These are phyloP conservation scores for Heliconius hortense DNA, from an alignment of 2,888 invertebrate species.

Conservation along the genomic window DNA sequence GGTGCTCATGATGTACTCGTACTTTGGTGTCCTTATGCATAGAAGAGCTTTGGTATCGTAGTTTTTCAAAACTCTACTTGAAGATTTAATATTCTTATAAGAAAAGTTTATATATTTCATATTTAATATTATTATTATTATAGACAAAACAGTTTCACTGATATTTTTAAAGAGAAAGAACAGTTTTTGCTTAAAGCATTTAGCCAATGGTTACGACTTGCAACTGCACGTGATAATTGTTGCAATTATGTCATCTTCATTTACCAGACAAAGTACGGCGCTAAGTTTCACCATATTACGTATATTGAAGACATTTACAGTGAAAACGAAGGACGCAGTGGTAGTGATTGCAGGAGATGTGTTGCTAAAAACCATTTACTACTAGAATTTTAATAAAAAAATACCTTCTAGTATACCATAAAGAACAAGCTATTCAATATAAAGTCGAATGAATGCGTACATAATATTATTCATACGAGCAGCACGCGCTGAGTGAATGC, in stretches of 20 bases:
- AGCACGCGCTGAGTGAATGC: constrained; percentile 45
- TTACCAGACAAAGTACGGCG: no score
- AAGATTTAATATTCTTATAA: background rate
- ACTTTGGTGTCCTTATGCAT: constrained; percentile 1
- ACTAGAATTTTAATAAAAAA: background rate
- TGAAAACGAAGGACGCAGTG: background rate
- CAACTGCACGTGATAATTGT: no score
- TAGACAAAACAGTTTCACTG: background rate
- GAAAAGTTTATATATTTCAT: background rate
- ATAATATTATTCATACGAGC: constrained; percentile 38
- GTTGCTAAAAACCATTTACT: background rate
- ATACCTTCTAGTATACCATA: background rate
- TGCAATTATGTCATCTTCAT: no score
- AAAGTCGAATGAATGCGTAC: background rate
- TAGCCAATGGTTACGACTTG: no score
- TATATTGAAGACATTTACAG: no score
- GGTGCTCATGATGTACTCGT: constrained; percentile 13
- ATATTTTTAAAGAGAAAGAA: background rate
- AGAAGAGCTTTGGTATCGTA: background rate
- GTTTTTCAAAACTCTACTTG: background rate
- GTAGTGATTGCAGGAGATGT: background rate
- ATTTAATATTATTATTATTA: background rate
- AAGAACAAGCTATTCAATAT: constrained; percentile 6
- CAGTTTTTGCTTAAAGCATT: no score
- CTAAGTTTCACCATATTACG: no score